Evolutionary conservation across 2,888 invertebrate genomes (phyloP).

Genomic region (Polymixis lichenea): DNA sequence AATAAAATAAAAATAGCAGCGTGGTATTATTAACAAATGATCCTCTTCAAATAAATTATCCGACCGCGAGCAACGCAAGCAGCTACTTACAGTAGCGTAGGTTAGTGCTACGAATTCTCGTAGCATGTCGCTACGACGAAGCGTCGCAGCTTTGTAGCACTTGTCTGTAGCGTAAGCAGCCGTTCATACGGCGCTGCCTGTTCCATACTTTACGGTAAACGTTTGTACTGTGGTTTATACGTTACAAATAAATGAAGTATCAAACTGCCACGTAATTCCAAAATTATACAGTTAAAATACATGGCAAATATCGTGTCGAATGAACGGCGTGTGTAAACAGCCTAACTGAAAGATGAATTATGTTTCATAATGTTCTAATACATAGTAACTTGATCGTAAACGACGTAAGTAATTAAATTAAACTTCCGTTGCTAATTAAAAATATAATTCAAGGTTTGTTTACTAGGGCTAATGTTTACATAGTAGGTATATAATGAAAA

Average conservation of each 20-base stretch:
- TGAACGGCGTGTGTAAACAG: background rate
- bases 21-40: slow-evolving; percentile 3
- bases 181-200: background rate
- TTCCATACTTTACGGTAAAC: background rate
- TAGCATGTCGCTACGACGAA: slow-evolving; percentile 20
- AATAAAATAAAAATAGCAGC: slow-evolving; percentile 28
- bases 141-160: slow-evolving; percentile 8
- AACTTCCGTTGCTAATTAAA: background rate
- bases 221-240: background rate
- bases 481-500: slow-evolving; percentile 16
- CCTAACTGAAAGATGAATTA: too few species aligned
- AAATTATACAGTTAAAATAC: background rate
- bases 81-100: background rate
- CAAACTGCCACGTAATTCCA: background rate
- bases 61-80: background rate
- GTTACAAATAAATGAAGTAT: background rate
- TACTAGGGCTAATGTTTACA: background rate
- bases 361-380: background rate
- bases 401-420: background rate
- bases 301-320: background rate
- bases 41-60: background rate
- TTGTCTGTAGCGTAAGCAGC: background rate
- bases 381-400: slow-evolving; percentile 5
- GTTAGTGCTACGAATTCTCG: slow-evolving; percentile 23
- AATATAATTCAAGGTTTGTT: slow-evolving; percentile 7